Percentiles rank a stretch among this genome's conserved stretches.
phyloP scores from a whole-genome alignment of 2,113 vertebrate species.

The mouse (Mus musculus) region DNA sequence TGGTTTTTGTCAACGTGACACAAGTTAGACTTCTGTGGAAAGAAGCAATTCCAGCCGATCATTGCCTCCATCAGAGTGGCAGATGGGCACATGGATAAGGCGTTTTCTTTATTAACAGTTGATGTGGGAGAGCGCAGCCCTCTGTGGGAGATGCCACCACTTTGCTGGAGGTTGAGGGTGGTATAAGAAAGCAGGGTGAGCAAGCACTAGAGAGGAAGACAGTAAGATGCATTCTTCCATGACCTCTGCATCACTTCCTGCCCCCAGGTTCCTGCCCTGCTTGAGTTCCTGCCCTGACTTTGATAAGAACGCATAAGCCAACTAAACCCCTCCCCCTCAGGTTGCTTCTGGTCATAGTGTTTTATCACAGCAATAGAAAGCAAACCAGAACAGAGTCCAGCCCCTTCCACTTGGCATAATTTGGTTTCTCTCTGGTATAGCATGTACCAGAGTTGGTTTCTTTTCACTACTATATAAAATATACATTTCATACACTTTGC shows the following conservation, averaged over 20 bases:
- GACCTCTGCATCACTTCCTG: background rate
- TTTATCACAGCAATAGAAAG: background rate
- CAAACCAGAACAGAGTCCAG: background rate
- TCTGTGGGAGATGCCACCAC: background rate
- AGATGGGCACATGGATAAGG: background rate
- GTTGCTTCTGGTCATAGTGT: background rate
- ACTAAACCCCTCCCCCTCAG: background rate
- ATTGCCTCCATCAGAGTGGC: background rate
- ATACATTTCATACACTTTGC: background rate
- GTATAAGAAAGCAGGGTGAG: background rate
- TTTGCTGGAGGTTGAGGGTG: background rate
- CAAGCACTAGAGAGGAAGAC: background rate
- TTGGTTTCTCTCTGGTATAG: background rate
- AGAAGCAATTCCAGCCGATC: background rate
- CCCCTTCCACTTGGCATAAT: background rate
- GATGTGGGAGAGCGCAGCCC: background rate
- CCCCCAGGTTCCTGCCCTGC: background rate
- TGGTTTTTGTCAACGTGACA: background rate
- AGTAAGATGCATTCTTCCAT: background rate
- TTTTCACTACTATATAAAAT: slow-evolving; percentile 23
- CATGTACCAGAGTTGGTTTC: background rate
- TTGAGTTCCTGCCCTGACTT: background rate
- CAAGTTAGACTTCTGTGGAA: background rate
- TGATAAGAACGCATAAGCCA: background rate
- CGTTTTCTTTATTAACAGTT: background rate